Evolutionary conservation across 1,140 invertebrate genomes (phyloP), one percentile per base, ranked within the genome.

Genomic region (Drosophila auraria): DNA sequence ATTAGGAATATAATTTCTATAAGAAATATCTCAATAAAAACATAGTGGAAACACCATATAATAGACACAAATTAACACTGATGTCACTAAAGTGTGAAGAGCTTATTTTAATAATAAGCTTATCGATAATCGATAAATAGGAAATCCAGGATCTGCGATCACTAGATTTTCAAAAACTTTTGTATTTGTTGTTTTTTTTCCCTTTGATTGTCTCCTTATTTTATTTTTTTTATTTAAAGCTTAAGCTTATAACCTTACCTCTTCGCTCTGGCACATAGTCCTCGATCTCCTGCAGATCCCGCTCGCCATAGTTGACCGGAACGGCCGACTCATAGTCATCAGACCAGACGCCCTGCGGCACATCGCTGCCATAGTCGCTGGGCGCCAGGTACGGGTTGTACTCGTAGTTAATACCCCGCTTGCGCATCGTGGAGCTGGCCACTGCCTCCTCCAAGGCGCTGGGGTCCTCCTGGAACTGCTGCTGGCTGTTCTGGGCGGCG

Each of bases 201-300:
- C 0, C 33, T 3, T 9, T 11, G 23, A 4, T 12, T 23, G 8
- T 20, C 6, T 0, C 20, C 2, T 27, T 51, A 1, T 0, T 8
- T 54, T 9, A 8, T 30, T 4, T 20, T 54, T 54, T 4, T 14
- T 8, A 54, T 49, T 50, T 8, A 9, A 33, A 2, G 33, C 33
- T 33, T 33, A 33, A 3, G 33, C 9, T 33, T 8, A 2, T 11
- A 11, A 11, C 0, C 33, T 80, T 54, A 91, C 87, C 80, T 74
- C 84, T 69, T 57, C 78, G 77, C 64, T 81, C 86, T 8, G 80
- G 80, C 51, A 71, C 78, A 71, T 91, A 92, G 53, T 93, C 90
- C n/a, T 93, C 92, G 36, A 91, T 36, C 8, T 92, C 91, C 66
- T 92, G 91, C 23, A 91, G 27, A 23, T 93, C 92, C 0, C 79